These are phyloP conservation scores for Zaprionus ornatus DNA, from an alignment of 1,140 invertebrate genomes.

Conservation along the genomic window DNA sequence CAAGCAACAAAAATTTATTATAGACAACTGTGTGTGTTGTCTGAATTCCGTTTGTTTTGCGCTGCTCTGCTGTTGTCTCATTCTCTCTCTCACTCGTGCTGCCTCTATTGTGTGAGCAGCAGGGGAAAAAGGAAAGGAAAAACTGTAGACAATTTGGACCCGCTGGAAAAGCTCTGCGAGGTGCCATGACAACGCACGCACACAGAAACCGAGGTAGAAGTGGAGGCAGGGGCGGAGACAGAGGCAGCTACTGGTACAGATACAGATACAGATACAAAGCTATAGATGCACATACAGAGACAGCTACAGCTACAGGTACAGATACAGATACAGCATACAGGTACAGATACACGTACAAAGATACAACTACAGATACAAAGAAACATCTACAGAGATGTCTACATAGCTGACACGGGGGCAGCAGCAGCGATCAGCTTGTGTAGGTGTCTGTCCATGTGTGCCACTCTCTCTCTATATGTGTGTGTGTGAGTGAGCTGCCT, in stretches of 20 bases:
- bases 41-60: slow-evolving; percentile 48
- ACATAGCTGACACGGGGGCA: slow-evolving; percentile 7
- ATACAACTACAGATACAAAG: slow-evolving; percentile 11
- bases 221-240: background rate
- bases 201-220: background rate
- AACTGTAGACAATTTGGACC: slow-evolving; percentile 45
- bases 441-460: slow-evolving; percentile 37
- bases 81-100: background rate
- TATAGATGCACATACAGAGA: slow-evolving; percentile 5
- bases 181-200: slow-evolving; percentile 64
- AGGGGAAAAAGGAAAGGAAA: slow-evolving; percentile 17
- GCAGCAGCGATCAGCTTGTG: slow-evolving; percentile 53
- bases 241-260: slow-evolving; percentile 10
- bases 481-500: slow-evolving; percentile 18
- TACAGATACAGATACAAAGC: slow-evolving; percentile 1
- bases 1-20: slow-evolving; percentile 62
- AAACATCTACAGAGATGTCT: background rate
- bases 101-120: background rate
- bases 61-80: slow-evolving; percentile 19
- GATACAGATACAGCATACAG: background rate
- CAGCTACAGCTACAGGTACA: slow-evolving; percentile 7
- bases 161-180: slow-evolving; percentile 51
- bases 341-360: slow-evolving; percentile 6
- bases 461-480: slow-evolving; percentile 7
- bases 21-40: slow-evolving; percentile 67